Conservation (phyloP, 2,113 vertebrate genomes). For the Pygoscelis antarcticus region DNA sequence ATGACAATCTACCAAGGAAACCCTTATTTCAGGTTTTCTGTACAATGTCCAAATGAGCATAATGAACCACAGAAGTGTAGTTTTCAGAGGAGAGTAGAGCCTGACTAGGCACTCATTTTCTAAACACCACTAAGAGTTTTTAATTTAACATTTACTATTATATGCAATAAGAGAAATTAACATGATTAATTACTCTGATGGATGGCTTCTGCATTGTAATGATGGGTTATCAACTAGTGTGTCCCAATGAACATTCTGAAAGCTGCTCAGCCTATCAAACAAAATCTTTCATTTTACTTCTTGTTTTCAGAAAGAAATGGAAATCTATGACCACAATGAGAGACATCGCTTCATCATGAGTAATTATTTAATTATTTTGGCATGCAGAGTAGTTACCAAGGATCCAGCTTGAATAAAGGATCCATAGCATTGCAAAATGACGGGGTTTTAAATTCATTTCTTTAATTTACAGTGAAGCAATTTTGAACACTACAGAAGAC, state of each 20-base stretch:
- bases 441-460: neutral
- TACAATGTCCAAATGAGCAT: neutral
- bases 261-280: neutral
- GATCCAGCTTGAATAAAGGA: neutral
- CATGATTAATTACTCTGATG: neutral
- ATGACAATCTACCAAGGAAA: neutral
- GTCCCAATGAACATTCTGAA: neutral
- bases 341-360: neutral
- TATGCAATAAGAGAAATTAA: neutral
- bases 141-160: neutral
- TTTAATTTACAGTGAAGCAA: neutral
- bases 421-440: neutral
- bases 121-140: neutral
- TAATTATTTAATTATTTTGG: neutral
- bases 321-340: neutral
- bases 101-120: neutral
- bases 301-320: neutral
- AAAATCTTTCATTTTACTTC: neutral
- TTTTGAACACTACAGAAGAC: neutral
- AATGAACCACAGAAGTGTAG: neutral
- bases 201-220: neutral
- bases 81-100: neutral
- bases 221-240: fast-evolving
- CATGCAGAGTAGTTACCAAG: neutral
- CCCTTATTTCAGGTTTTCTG: neutral